Conservation (phyloP, 53 echinoderm and acorn worm species). For the Temnopleurus reevesii region DNA sequence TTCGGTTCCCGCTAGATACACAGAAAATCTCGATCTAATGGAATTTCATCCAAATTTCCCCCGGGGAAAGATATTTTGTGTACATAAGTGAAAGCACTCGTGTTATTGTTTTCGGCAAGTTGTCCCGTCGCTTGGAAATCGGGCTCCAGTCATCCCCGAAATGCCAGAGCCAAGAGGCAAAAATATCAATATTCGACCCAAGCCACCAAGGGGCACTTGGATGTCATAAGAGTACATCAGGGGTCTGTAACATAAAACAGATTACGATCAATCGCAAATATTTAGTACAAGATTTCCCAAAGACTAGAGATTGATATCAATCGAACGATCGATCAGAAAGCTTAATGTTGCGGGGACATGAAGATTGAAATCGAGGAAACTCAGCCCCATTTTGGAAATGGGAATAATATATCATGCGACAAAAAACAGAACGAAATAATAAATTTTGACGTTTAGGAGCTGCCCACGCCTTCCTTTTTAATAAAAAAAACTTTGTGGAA, state of each 20-base stretch:
- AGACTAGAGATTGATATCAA: too few relatives aligned
- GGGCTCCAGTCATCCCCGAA: neutral
- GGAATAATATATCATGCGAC: neutral
- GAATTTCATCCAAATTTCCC: neutral
- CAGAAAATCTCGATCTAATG: neutral
- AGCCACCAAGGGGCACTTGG: neutral
- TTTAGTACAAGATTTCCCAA: too few relatives aligned
- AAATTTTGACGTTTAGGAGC: too few relatives aligned
- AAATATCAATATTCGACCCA: constrained; percentile 15
- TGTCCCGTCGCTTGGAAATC: neutral
- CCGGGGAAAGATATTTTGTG: neutral
- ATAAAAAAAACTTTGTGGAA: too few relatives aligned
- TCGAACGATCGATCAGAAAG: too few relatives aligned
- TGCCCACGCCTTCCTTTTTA: neutral
- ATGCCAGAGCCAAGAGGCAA: constrained; percentile 3
- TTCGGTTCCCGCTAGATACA: neutral
- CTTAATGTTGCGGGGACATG: too few relatives aligned
- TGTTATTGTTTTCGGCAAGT: neutral
- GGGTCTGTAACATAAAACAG: too few relatives aligned
- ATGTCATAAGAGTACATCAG: neutral
- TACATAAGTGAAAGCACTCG: neutral
- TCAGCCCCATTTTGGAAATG: constrained; percentile 1
- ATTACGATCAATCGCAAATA: too few relatives aligned
- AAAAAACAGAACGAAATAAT: neutral
- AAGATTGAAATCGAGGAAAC: neutral